Percentiles rank a stretch among this genome's conserved stretches.
phyloP scores from a whole-genome alignment of 2,797 vertebrate genomes.

The Ptychobarbus kaznakovi region DNA sequence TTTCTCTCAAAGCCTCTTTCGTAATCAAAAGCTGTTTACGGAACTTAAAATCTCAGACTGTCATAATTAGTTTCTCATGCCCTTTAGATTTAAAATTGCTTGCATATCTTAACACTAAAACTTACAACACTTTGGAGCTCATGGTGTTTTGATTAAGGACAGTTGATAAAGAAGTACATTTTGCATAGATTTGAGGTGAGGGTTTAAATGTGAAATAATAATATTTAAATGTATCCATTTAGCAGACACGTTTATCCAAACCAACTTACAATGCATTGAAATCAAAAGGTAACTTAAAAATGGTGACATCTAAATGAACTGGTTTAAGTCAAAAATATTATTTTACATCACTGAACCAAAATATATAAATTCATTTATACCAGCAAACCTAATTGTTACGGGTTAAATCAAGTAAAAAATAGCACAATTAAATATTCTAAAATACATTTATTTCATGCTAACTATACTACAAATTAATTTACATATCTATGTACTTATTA shows the following conservation, averaged over 20 bases:
- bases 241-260: neutral
- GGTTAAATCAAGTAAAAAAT: neutral
- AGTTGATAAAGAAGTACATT: neutral
- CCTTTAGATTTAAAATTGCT: neutral
- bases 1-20: conserved; percentile 20
- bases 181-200: neutral
- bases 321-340: neutral
- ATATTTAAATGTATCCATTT: neutral
- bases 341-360: neutral
- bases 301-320: neutral
- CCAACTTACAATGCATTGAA: neutral
- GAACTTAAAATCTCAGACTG: neutral
- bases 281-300: neutral
- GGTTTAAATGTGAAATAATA: neutral
- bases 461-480: neutral
- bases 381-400: neutral
- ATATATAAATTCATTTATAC: neutral
- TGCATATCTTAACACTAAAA: neutral
- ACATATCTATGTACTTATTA: neutral
- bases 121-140: neutral
- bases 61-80: conserved; percentile 19
- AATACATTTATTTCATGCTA: neutral
- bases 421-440: neutral
- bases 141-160: neutral
- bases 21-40: neutral